phyloP scores from a whole-genome alignment of 2,888 invertebrate species.

The Perdita meconis region DNA sequence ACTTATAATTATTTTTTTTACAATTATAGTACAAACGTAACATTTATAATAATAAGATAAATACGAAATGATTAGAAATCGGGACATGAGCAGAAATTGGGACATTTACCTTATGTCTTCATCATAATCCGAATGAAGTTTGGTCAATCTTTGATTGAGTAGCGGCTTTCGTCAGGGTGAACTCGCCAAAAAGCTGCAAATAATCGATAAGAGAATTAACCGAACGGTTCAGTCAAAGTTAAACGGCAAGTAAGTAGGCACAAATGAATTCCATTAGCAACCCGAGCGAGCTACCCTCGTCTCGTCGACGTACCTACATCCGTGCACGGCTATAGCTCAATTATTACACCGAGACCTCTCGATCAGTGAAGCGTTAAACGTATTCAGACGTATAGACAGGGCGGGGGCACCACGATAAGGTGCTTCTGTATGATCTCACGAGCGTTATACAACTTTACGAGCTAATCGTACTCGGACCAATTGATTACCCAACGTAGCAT shows the following conservation, averaged over 20 bases:
- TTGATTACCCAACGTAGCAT: constrained; percentile 62
- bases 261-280: constrained; percentile 43
- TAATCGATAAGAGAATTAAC: too few species aligned
- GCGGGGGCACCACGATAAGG: constrained; percentile 56
- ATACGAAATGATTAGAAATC: too few species aligned
- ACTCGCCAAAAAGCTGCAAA: too few species aligned
- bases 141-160: too few species aligned
- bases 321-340: constrained; percentile 50
- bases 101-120: too few species aligned
- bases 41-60: too few species aligned
- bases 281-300: constrained; percentile 13
- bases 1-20: too few species aligned
- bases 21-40: too few species aligned
- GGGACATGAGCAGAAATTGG: too few species aligned
- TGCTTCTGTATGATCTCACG: constrained; percentile 29
- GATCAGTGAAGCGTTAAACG: constrained; percentile 57
- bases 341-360: constrained; percentile 56
- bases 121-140: too few species aligned
- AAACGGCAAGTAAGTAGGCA: constrained; percentile 36
- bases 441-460: constrained; percentile 58
- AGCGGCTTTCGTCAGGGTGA: too few species aligned
- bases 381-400: constrained; percentile 59
- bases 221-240: too few species aligned
- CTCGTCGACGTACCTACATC: constrained; percentile 16
- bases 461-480: constrained; percentile 59